phyloP scores from a whole-genome alignment of 2,888 invertebrate genomes.

The Epinotia nisella region DNA sequence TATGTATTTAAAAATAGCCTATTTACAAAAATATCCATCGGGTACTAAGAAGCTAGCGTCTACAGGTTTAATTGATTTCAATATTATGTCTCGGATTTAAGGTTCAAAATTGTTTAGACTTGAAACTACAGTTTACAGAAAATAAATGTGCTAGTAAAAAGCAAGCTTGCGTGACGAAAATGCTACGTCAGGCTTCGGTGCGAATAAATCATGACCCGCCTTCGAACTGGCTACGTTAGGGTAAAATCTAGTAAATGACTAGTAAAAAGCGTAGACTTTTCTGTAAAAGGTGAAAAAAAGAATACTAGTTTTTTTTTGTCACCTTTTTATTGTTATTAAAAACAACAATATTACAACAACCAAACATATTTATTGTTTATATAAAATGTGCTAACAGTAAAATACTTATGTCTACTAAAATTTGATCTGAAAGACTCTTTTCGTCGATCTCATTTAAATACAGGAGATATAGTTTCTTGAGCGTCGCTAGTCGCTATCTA shows the following conservation, averaged over 20 bases:
- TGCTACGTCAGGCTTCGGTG: slow-evolving; percentile 38
- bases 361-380: too few species aligned
- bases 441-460: too few species aligned
- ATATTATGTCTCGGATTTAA: background rate
- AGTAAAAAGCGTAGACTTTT: background rate
- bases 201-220: slow-evolving; percentile 45
- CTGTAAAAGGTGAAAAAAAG: too few species aligned
- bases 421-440: too few species aligned
- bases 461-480: too few species aligned
- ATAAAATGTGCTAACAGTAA: too few species aligned
- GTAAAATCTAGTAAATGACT: slow-evolving; percentile 7
- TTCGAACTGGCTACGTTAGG: slow-evolving; percentile 30
- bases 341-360: too few species aligned
- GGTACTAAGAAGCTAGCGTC: background rate
- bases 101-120: slow-evolving; percentile 3
- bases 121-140: slow-evolving; percentile 2
- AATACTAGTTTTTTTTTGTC: too few species aligned
- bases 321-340: too few species aligned
- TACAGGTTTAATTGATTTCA: background rate
- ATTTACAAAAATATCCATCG: slow-evolving; percentile 20
- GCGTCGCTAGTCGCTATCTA: too few species aligned
- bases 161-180: slow-evolving; percentile 42
- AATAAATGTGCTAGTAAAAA: slow-evolving; percentile 28
- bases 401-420: too few species aligned
- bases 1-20: slow-evolving; percentile 19